Base-by-base conservation (phyloP, 2,888 invertebrate genomes). In the Melanophora roralis region DNA sequence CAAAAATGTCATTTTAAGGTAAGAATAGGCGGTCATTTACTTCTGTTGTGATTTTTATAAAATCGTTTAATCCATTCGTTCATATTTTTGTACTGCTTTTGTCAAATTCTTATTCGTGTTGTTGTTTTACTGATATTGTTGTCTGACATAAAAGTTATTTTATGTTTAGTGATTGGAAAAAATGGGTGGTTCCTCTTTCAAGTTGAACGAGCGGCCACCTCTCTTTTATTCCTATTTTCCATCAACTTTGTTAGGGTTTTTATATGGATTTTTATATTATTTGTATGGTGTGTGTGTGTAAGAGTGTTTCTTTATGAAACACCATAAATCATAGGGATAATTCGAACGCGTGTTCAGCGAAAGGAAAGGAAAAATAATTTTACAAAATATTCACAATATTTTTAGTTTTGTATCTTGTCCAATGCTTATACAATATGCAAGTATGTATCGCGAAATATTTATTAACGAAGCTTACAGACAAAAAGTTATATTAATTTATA, bases 121-220 rank as follows among this genome's bases (percentile, higher is more conserved):
- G 49, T 38, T 68, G 14, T 45, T 71, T 67, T 57, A n/a, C 51
- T 59, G 36, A 38, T 64, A 19, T 68, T 64, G 55, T 45, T 73
- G 55, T 51, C 36, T 60, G 51, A 47, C 16, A 64, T 62, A 69
- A 68, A 62, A 57, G 36, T 76, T 64, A 71, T 76, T 51, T 76
- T 64, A 40, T 76, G 76, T 64, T 75, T 67, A 71, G 60, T 45
- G 77, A 78, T 78, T 73, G 74, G 74, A 77, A 74, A 81, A 83
- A 83, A 67, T 81, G 80, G 82, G 82, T 73, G 78, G 82, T 83
- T 82, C 80, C 80, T 81, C 73, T 72, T 80, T 80, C 80, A 68
- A 80, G 72, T 80, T 72, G 76, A 73, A 53, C 64, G 64, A 72
- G 40, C 72, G 72, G 67, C 76, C 72, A 51, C 72, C 76, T 72